phyloP scores from a whole-genome alignment of 64 coral and sea anemone genomes.

The Pocillopora damicornis region DNA sequence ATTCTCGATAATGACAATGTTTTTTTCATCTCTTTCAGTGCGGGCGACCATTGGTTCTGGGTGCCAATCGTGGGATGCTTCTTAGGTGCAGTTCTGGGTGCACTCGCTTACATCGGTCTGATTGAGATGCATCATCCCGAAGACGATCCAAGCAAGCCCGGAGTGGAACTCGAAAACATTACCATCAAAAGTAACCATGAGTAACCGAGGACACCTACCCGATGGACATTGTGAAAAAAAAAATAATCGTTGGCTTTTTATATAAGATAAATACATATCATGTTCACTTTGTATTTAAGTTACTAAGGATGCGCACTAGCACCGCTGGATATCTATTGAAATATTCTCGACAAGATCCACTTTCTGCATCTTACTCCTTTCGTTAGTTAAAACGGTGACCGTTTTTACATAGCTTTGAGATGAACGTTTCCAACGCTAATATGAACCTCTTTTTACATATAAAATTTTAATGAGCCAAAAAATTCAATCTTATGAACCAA shows the following conservation, averaged over 20 bases:
- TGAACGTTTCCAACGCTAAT: too few species aligned
- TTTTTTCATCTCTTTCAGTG: constrained; percentile 2
- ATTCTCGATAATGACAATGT: background rate
- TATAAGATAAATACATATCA: background rate
- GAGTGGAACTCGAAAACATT: constrained; percentile 19
- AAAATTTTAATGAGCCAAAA: too few species aligned
- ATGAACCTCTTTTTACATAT: too few species aligned
- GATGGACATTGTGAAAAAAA: background rate
- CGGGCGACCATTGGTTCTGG: constrained; percentile 68
- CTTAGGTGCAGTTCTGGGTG: constrained; percentile 51
- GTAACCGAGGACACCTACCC: background rate
- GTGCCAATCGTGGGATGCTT: constrained; percentile 60
- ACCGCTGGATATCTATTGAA: too few species aligned
- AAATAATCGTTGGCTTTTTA: background rate
- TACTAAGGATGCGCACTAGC: too few species aligned
- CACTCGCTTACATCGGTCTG: constrained; percentile 49
- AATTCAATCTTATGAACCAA: too few species aligned
- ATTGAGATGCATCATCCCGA: constrained; percentile 67
- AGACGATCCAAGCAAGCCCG: background rate
- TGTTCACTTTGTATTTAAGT: too few species aligned
- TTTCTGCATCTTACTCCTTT: too few species aligned
- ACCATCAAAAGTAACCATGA: background rate
- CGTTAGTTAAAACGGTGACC: too few species aligned
- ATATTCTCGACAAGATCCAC: too few species aligned
- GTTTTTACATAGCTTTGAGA: too few species aligned